Conservation (phyloP, 2,113 vertebrate genomes). For the Typhlomys cinereus region DNA sequence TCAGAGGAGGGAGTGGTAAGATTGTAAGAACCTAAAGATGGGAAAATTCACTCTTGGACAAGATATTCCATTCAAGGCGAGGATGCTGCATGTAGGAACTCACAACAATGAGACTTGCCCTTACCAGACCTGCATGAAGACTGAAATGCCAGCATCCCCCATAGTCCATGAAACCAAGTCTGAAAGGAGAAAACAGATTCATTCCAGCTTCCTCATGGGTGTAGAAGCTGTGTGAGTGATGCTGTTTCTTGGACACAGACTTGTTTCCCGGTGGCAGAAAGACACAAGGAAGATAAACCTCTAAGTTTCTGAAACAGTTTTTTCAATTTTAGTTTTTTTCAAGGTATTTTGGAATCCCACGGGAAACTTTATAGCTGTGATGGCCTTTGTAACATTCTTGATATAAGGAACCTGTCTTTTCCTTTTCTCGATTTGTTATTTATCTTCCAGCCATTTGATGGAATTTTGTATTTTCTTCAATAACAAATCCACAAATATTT, state of each 20-base stretch:
- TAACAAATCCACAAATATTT: neutral
- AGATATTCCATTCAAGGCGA: too few species aligned
- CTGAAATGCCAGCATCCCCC: too few species aligned
- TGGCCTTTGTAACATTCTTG: neutral
- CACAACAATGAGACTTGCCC: too few species aligned
- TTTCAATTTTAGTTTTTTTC: slow-evolving; percentile 3
- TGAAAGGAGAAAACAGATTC: neutral
- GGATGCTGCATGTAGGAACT: too few species aligned
- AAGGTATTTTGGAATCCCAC: neutral
- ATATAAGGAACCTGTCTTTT: neutral
- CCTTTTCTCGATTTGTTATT: neutral
- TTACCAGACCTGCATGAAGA: too few species aligned
- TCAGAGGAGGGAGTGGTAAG: too few species aligned
- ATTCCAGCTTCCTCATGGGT: neutral
- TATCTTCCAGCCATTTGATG: neutral
- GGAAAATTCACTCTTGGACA: too few species aligned
- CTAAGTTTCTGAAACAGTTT: neutral
- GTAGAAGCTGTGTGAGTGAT: neutral
- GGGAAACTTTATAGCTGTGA: neutral
- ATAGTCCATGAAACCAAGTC: neutral
- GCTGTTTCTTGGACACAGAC: neutral
- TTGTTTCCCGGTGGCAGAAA: slow-evolving; percentile 30
- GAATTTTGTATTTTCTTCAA: slow-evolving; percentile 1
- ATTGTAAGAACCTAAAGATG: too few species aligned
- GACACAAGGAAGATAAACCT: neutral